phyloP scores from a whole-genome alignment of 2,888 invertebrate species.

The Trichogramma evanescens region DNA sequence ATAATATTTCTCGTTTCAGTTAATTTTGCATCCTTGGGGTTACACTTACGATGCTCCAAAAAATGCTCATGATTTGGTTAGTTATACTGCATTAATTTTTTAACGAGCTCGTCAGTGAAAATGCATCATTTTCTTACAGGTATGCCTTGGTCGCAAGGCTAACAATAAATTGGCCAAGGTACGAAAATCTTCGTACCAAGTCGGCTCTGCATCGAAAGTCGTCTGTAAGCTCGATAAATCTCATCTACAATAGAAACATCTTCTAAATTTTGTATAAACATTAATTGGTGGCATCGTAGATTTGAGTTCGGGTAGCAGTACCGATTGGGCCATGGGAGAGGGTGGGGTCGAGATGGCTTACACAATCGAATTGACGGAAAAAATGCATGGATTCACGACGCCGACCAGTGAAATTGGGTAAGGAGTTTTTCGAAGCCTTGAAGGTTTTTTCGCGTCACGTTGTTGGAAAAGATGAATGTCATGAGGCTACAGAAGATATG shows the following conservation, averaged over 20 bases:
- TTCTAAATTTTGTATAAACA: too few species aligned
- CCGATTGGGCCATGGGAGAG: slow-evolving; percentile 57
- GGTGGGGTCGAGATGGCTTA: slow-evolving; percentile 54
- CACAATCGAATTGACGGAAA: slow-evolving; percentile 56
- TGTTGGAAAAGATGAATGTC: background rate
- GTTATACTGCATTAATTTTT: background rate
- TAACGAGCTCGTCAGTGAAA: too few species aligned
- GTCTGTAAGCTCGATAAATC: too few species aligned
- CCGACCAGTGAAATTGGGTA: slow-evolving; percentile 51
- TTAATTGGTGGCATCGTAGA: too few species aligned
- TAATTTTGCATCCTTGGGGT: slow-evolving; percentile 65
- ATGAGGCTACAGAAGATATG: too few species aligned
- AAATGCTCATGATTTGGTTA: slow-evolving; percentile 5
- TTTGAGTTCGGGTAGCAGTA: slow-evolving; percentile 52
- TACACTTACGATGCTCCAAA: slow-evolving; percentile 51
- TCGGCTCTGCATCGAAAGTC: too few species aligned
- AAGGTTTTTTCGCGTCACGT: slow-evolving; percentile 49
- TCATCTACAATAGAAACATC: too few species aligned
- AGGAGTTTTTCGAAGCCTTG: slow-evolving; percentile 57
- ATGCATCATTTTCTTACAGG: too few species aligned
- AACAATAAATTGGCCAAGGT: too few species aligned
- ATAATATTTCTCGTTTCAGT: slow-evolving; percentile 34
- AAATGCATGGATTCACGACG: slow-evolving; percentile 50
- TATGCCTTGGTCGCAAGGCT: too few species aligned
- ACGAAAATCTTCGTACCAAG: too few species aligned